Evolutionary conservation across 2,888 invertebrate species (phyloP), one percentile per base, ranked within the genome.

Genomic region (Ophion slaviceki): DNA sequence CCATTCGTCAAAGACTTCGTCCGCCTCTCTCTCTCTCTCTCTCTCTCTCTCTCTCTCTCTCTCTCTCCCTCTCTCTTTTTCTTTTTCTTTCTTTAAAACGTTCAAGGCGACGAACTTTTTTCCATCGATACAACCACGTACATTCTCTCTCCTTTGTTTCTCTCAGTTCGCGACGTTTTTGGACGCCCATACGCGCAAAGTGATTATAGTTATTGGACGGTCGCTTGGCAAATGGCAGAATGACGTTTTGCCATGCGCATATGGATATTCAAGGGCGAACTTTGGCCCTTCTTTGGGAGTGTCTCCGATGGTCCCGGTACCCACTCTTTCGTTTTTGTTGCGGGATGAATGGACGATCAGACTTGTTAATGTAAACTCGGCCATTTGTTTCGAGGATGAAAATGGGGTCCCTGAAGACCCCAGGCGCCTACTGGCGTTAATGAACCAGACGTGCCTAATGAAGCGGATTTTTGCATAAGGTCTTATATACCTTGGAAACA

Each of bases 1-100:
- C 84, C 67, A 40, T 67, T 80, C 72, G 71, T 85, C 81, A 68
- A 79, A 79, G 47, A 68, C 47, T 47, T 79, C 70, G 14, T 17
- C 70, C 28, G 64, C 28, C 2, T 24, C 24, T 24, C 57, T 75
- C 47, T 45, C 32, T 36, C 14, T 57, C 68, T 68, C 62, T 75
- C 59, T 28, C 17, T 32, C 40, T 53, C 28, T 32, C 32, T 32
- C 4, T 32, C 4, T 4, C 32, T 4, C 32, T 4, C 28, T 20
- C 64, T 64, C 32, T 4, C 32, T 4, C 32, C 32, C 2, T 4
- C 4, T 24, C 57, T 70, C 47, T 45, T 24, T 24, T 5, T 40
- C 68, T 72, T 62, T 75, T 57, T n/a, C 28, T 47, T 53, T 77
- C 67, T 68, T 53, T 61, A 28, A 32, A 36, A 11, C 36, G 61